Evolutionary conservation across 1,140 invertebrate species (phyloP), one percentile per base, ranked within the genome.

Genomic region (Phymastichus coffea): DNA sequence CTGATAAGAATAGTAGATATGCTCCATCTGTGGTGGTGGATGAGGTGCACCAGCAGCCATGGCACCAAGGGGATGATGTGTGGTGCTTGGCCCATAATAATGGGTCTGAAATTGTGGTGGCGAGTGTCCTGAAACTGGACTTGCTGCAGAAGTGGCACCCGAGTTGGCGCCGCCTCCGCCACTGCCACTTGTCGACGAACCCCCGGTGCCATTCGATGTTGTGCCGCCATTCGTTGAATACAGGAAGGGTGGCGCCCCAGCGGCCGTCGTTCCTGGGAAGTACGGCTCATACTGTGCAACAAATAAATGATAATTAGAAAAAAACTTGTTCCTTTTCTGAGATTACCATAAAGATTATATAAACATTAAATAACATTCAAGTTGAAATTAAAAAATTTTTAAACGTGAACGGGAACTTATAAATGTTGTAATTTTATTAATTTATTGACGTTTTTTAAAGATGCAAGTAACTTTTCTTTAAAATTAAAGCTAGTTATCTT

Each of bases 231-330:
- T 70, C 12, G 71, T 69, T 20, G 74, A 37, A 46, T 71, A 78
- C 61, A 77, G 55, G 30, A 73, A 80, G 25, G 66, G 72, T 41
- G 73, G 64, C 44, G 70, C 66, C 52, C 75, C 71, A 61, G 73
- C 68, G 33, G 73, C 70, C 30, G 72, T 64, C 65, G 74, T 67
- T 63, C 76, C 78, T 70, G 72, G 52, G 63, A 76, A 80, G 69
- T 76, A 80, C 67, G 72, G 63, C 67, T 80, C 78, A 61, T 79
- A 80, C 78, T 80, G 59, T 65, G 55, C 48, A 69, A 37, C n/a
- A n/a, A 65, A 41, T 26, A 49, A 57, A 15, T 40, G 37, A 9
- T 40, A 10, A 40, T 14, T n/a, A n/a, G n/a, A 40, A 15, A 14
- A 2, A 40, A 40, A 8, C 30, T 8, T 33, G 6, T 33, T 8